Conservation (phyloP, 2,888 invertebrate species). For the Pyrocoelia pectoralis region DNA sequence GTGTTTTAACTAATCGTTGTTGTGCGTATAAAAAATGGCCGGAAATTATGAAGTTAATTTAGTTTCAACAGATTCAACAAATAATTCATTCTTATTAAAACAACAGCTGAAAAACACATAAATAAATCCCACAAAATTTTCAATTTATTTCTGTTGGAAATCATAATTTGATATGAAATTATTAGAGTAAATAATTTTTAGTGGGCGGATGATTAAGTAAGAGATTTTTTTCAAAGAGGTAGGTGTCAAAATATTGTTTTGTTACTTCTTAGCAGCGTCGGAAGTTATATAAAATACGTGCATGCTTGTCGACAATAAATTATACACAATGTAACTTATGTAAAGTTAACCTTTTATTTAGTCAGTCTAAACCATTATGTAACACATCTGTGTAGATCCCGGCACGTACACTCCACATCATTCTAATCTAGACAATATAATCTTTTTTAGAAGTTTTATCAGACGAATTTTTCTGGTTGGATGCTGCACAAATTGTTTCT, state of each 20-base stretch:
- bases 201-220: background rate
- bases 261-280: background rate
- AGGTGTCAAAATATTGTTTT: background rate
- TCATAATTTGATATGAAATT: background rate
- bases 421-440: background rate
- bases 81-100: background rate
- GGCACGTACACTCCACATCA: background rate
- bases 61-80: background rate
- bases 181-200: background rate
- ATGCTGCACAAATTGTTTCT: too few relatives aligned
- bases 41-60: background rate
- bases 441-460: background rate
- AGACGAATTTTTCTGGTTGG: background rate
- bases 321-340: background rate
- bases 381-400: background rate
- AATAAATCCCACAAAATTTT: background rate
- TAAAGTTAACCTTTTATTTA: background rate
- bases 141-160: background rate
- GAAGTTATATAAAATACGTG: background rate
- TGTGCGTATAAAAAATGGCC: too few relatives aligned
- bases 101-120: conserved; percentile 1
- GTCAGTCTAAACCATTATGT: background rate
- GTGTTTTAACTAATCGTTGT: too few relatives aligned
- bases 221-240: background rate
- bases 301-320: background rate